Percentiles rank a stretch among this genome's conserved stretches.
Conservation (phyloP, 2,888 invertebrate genomes). For the Idaea biselata region DNA sequence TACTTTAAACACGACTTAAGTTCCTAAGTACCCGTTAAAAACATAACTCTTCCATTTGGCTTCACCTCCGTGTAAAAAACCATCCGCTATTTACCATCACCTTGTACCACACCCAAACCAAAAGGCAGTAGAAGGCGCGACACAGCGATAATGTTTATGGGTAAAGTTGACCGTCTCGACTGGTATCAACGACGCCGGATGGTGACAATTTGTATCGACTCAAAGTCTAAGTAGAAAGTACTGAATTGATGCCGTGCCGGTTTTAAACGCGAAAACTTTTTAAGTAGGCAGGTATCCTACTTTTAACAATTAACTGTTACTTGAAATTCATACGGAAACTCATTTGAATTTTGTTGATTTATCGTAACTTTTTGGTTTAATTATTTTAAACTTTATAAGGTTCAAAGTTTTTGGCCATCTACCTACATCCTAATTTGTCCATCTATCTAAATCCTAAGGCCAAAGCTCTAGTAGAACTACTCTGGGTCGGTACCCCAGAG, state of each 20-base stretch:
- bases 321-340: neutral
- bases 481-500: too few relatives aligned
- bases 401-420: too few relatives aligned
- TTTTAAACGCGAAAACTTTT: neutral
- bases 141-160: constrained; percentile 75
- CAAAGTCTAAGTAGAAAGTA: constrained; percentile 6
- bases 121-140: constrained; percentile 42
- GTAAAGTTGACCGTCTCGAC: constrained; percentile 62
- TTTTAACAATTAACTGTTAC: neutral
- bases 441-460: too few relatives aligned
- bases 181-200: constrained; percentile 32
- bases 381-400: too few relatives aligned
- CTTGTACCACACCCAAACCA: constrained; percentile 42
- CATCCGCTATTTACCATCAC: constrained; percentile 11
- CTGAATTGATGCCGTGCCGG: neutral
- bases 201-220: constrained; percentile 53
- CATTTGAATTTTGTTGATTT: neutral
- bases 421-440: too few relatives aligned
- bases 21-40: too few relatives aligned
- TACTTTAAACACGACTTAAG: too few relatives aligned
- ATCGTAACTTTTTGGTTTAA: neutral
- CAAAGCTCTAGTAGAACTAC: too few relatives aligned
- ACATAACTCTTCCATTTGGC: too few relatives aligned
- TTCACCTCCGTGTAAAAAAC: too few relatives aligned
- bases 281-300: neutral